phyloP scores from a whole-genome alignment of 1,140 invertebrate genomes.

The Drosophila biarmipes region DNA sequence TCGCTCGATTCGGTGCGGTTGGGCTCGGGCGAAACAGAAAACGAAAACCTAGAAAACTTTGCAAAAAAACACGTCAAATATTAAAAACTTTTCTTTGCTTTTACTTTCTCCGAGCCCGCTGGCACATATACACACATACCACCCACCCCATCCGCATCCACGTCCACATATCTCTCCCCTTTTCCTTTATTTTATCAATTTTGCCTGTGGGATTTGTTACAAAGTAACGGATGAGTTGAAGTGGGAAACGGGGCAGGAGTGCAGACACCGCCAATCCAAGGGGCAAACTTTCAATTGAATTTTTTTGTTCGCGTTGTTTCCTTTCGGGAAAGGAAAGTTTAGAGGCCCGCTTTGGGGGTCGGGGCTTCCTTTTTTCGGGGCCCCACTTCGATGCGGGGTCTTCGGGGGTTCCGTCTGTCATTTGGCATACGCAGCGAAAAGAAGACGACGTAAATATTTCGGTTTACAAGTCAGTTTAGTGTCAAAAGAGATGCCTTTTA shows the following conservation, averaged over 20 bases:
- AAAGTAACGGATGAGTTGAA: slow-evolving; percentile 70
- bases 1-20: slow-evolving; percentile 54
- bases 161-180: slow-evolving; percentile 18
- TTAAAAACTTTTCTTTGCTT: slow-evolving; percentile 78
- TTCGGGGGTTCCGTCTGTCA: slow-evolving; percentile 56
- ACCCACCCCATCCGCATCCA: slow-evolving; percentile 3
- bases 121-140: slow-evolving; percentile 29
- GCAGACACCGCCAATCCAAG: slow-evolving; percentile 61
- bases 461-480: slow-evolving; percentile 80
- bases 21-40: slow-evolving; percentile 30
- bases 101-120: slow-evolving; percentile 66
- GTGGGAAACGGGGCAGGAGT: slow-evolving; percentile 11
- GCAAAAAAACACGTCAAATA: slow-evolving; percentile 75
- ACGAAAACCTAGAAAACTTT: slow-evolving; percentile 44
- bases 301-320: slow-evolving; percentile 54
- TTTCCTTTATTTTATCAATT: slow-evolving; percentile 73
- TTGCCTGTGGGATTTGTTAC: slow-evolving; percentile 79
- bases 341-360: slow-evolving; percentile 31
- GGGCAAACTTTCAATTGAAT: slow-evolving; percentile 78
- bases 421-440: slow-evolving; percentile 54
- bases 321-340: slow-evolving; percentile 53
- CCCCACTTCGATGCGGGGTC: slow-evolving; percentile 4
- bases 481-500: slow-evolving; percentile 71
- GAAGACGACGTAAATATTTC: slow-evolving; percentile 67
- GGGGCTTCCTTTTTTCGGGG: slow-evolving; percentile 25